Evolutionary conservation across 2,113 vertebrate genomes (phyloP).

Genomic region (Ammodytes marinus): DNA sequence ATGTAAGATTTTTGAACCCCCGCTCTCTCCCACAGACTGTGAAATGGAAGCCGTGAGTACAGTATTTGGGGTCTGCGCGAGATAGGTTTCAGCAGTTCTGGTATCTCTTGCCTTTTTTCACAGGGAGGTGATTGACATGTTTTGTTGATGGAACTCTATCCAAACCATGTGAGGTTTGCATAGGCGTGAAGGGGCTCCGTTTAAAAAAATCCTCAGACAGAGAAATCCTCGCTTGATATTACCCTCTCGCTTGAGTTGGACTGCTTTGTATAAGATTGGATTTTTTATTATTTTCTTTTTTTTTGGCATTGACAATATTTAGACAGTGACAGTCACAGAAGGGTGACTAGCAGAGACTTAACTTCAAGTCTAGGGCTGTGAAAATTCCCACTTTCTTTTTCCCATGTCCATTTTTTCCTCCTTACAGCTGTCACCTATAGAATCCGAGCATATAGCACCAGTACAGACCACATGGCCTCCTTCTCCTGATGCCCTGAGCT

Average conservation of each 20-base stretch:
- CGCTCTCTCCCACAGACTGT: conserved; percentile 74
- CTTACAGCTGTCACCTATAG: conserved; percentile 57
- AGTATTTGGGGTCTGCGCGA: conserved; percentile 66
- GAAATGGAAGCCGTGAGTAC: conserved; percentile 74
- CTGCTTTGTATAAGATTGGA: conserved; percentile 60
- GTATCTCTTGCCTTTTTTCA: conserved; percentile 69
- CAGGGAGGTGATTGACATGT: conserved; percentile 74
- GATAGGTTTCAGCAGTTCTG: conserved; percentile 74
- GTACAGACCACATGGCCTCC: conserved; percentile 46
- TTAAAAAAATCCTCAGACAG: conserved; percentile 56
- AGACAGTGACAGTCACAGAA: conserved; percentile 50
- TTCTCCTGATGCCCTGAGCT: conserved; percentile 64
- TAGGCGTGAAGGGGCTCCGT: conserved; percentile 68
- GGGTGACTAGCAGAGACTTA: conserved; percentile 25
- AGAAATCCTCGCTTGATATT: conserved; percentile 32
- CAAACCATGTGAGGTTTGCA: conserved; percentile 73
- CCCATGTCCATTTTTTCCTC: conserved; percentile 9
- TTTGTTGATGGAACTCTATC: conserved; percentile 75
- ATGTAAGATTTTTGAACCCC: conserved; percentile 70
- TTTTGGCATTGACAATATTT: conserved; percentile 49
- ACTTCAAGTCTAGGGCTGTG: conserved; percentile 18
- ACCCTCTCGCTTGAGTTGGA: conserved; percentile 42
- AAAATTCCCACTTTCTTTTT: not conserved
- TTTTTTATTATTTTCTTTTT: conserved; percentile 33
- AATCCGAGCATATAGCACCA: conserved; percentile 46